These are phyloP conservation scores for Emys orbicularis DNA, from an alignment of 2,797 vertebrate species.

Conservation along the genomic window DNA sequence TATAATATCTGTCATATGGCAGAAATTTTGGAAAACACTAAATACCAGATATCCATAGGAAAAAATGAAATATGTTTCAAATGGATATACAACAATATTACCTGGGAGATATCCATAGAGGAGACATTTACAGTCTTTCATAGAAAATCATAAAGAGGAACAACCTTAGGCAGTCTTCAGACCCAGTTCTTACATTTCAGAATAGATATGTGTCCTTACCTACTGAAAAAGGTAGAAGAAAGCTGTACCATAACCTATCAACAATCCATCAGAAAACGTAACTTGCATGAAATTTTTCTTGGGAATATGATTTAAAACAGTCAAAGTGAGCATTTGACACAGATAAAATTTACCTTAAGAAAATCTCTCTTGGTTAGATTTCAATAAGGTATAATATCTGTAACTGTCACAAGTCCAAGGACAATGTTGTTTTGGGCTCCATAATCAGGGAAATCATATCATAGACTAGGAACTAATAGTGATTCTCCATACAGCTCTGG, in stretches of 20 bases:
- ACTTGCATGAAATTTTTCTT: background rate
- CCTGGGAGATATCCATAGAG: background rate
- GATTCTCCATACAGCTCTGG: background rate
- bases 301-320: background rate
- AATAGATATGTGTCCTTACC: background rate
- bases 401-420: background rate
- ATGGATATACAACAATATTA: constrained; percentile 1
- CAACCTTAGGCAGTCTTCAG: background rate
- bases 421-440: background rate
- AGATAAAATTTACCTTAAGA: background rate
- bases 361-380: background rate
- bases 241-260: background rate
- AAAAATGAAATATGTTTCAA: background rate
- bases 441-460: background rate
- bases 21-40: background rate
- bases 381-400: background rate
- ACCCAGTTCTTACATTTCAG: background rate
- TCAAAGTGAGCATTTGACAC: background rate
- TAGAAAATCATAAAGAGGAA: background rate
- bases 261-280: background rate
- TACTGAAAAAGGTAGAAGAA: background rate
- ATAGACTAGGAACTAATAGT: background rate
- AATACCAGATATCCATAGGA: background rate
- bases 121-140: background rate
- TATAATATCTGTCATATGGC: background rate